Base-by-base conservation (phyloP, 2,113 vertebrate genomes). In the Zeus faber region DNA sequence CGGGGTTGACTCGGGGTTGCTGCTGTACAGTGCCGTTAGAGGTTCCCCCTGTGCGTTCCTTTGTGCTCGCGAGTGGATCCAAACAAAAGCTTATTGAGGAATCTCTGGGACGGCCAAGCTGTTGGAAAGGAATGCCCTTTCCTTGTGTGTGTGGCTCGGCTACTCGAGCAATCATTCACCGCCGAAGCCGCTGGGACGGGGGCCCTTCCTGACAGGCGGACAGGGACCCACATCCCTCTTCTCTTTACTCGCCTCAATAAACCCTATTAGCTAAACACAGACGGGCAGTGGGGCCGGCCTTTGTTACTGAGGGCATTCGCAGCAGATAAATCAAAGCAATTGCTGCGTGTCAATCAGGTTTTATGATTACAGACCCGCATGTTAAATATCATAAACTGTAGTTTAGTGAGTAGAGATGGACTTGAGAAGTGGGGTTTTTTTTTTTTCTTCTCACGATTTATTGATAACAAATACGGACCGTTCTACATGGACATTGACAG, bases 31-130 rank as follows among this genome's bases (percentile, higher is more conserved):
- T 41, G 33, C 52, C 64, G 64, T 59, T 50, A 16, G 54, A 67
- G 69, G 33, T 63, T 65, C 67, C 56, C 60, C 65, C 74, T 18
- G 63, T 66, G 68, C 51, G 65, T 54, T 62, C 72, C 60, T 83
- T 81, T 82, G 74, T 83, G 31, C 27, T 53, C n/a, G 40, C 67
- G 65, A 74, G 61, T 66, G 68, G 72, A 58, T 5, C 72, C 71
- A 79, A 82, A 85, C 71, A 83, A 86, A 86, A 79, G 74, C 74
- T 73, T 72, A 81, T 60, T 70, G 65, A 65, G 54, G 60, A 66
- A 84, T 83, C 80, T 79, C 82, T 59, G 67, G 85, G 81, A 82
- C 79, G 80, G 67, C 59, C 54, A 8, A 49, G 62, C 67, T 67
- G 67, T 62, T 44, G 49, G 52, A 72, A 65, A 84, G 73, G 82